Evolutionary conservation across 2,888 invertebrate species (phyloP).

Genomic region (Myopa tessellatipennis): DNA sequence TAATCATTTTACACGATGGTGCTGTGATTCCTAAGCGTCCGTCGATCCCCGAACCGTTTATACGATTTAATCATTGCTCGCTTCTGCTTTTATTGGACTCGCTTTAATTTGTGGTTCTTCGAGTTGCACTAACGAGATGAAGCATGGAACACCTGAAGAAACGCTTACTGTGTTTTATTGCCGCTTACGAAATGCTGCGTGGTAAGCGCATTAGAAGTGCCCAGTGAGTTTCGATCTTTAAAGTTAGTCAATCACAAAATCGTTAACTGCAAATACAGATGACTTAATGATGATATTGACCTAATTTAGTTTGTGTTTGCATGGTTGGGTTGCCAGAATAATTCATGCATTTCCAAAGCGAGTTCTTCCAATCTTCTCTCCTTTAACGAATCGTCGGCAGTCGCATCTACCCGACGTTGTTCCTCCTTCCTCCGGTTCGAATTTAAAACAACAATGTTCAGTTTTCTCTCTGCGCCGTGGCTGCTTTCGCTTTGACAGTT

Average conservation of each 20-base stretch:
- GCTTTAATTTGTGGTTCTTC: conserved; percentile 16
- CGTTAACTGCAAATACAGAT: background rate
- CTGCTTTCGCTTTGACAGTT: conserved; percentile 12
- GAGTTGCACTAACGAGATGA: conserved; percentile 10
- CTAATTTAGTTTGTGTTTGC: too few species aligned
- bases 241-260: background rate
- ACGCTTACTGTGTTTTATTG: conserved; percentile 12
- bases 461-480: background rate
- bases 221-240: background rate
- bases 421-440: background rate
- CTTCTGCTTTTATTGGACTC: background rate
- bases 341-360: background rate
- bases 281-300: background rate
- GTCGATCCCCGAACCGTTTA: background rate
- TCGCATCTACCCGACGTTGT: too few species aligned
- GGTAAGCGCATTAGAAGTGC: background rate
- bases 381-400: too few species aligned
- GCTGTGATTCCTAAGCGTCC: conserved; percentile 10
- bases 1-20: conserved; percentile 30
- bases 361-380: background rate
- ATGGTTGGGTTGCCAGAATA: too few species aligned
- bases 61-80: background rate
- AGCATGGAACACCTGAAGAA: conserved; percentile 22
- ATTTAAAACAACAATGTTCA: background rate
- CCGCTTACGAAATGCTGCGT: background rate